Evolutionary conservation across 1,140 invertebrate species (phyloP).

Genomic region (Caenorhabditis latens): DNA sequence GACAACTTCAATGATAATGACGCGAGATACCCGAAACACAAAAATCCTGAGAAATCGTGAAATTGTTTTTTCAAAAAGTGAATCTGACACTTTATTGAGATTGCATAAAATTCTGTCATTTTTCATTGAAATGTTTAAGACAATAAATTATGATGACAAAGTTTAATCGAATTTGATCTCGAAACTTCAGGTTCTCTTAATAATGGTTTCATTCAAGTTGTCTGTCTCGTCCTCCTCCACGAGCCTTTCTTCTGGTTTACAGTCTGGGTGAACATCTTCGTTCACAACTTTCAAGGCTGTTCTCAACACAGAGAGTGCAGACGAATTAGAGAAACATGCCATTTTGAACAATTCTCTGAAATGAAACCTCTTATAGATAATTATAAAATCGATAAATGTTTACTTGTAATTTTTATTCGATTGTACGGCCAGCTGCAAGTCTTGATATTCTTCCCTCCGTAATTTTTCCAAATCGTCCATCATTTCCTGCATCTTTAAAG

Average conservation of each 20-base stretch:
- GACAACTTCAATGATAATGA: too few relatives aligned
- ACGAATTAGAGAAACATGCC: slow-evolving; percentile 10
- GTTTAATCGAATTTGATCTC: too few relatives aligned
- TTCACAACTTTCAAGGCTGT: neutral
- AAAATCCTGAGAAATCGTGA: too few relatives aligned
- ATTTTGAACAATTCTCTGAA: slow-evolving; percentile 37
- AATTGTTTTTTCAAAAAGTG: too few relatives aligned
- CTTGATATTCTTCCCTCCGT: slow-evolving; percentile 9
- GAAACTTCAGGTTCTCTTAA: neutral
- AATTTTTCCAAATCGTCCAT: slow-evolving; percentile 21
- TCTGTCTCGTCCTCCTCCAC: neutral
- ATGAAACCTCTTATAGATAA: neutral
- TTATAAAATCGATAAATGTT: neutral
- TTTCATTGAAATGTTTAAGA: too few relatives aligned
- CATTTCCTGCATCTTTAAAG: slow-evolving; percentile 20
- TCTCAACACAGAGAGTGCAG: neutral
- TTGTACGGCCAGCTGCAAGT: slow-evolving; percentile 11
- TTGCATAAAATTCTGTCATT: too few relatives aligned
- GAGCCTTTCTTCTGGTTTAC: neutral
- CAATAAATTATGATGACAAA: too few relatives aligned
- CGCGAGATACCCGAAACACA: too few relatives aligned
- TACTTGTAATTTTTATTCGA: slow-evolving; percentile 40
- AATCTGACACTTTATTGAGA: too few relatives aligned
- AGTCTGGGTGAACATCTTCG: neutral
- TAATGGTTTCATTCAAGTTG: neutral